Conservation (phyloP, 2,888 invertebrate genomes). For the Thymelicus acteon region DNA sequence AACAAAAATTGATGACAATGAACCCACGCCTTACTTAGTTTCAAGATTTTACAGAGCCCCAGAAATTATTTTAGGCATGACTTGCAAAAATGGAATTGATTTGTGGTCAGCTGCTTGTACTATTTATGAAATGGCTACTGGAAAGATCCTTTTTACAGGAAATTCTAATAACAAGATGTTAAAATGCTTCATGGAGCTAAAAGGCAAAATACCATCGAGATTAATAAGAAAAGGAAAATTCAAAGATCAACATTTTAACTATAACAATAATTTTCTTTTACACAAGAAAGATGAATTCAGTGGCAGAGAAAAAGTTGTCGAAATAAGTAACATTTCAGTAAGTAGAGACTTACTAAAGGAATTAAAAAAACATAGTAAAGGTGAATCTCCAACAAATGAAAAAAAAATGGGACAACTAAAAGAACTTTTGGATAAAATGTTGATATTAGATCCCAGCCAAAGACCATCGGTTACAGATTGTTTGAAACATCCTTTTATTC, state of each 20-base stretch:
- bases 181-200: slow-evolving; percentile 99
- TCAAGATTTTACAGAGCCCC: slow-evolving; percentile 99
- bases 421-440: slow-evolving; percentile 95
- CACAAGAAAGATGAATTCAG: slow-evolving; percentile 99
- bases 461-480: slow-evolving; percentile 95
- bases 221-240: slow-evolving; percentile 96
- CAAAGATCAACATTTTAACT: slow-evolving; percentile 98
- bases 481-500: slow-evolving; percentile 95
- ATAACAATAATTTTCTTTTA: slow-evolving; percentile 97
- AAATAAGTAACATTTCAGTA: slow-evolving; percentile 93
- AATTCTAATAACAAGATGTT: slow-evolving; percentile 99
- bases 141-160: slow-evolving; percentile 98
- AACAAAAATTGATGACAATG: slow-evolving; percentile 95
- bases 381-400: slow-evolving; percentile 92
- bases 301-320: slow-evolving; percentile 97
- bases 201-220: slow-evolving; percentile 98
- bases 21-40: slow-evolving; percentile 98
- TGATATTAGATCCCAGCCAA: slow-evolving; percentile 95
- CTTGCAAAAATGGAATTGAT: slow-evolving; percentile 98
- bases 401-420: slow-evolving; percentile 95
- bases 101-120: slow-evolving; percentile 99
- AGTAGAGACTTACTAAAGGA: slow-evolving; percentile 95
- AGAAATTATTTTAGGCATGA: slow-evolving; percentile 98
- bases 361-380: slow-evolving; percentile 91
- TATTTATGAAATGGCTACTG: slow-evolving; percentile 98